Conservation (phyloP, 2,888 invertebrate genomes). For the Lycocerus yunnanus region DNA sequence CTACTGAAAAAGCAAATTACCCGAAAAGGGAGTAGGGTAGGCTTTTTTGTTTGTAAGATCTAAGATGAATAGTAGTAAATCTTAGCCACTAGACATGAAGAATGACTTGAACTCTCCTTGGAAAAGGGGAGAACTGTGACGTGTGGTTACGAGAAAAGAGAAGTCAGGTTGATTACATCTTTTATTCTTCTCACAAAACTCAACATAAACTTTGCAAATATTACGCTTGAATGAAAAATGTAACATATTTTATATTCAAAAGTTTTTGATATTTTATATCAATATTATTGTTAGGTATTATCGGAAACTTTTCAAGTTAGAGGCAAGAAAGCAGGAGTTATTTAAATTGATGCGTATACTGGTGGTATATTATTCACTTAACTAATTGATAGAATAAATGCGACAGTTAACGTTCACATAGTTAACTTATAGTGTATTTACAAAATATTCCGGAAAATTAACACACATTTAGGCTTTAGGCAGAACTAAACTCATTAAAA, state of each 20-base stretch:
- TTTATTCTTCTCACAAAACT: constrained; percentile 37
- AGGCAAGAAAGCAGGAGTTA: not conserved
- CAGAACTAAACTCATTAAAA: constrained; percentile 26
- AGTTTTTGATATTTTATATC: not conserved
- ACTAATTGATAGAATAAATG: not conserved
- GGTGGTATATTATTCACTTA: not conserved
- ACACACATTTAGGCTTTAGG: constrained; percentile 18
- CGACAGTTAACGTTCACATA: not conserved
- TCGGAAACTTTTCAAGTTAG: not conserved
- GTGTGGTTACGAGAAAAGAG: constrained; percentile 33
- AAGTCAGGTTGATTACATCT: constrained; percentile 46
- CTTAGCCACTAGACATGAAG: constrained; percentile 50
- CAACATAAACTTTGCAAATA: constrained; percentile 26
- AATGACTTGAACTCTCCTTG: constrained; percentile 45
- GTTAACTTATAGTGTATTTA: not conserved
- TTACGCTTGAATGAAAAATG: constrained; percentile 20
- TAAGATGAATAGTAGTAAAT: constrained; percentile 51
- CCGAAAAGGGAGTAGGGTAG: constrained; percentile 39
- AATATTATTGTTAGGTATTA: not conserved
- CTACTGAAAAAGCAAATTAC: constrained; percentile 42
- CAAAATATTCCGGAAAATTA: constrained; percentile 20
- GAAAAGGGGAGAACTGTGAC: constrained; percentile 31
- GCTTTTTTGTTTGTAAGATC: constrained; percentile 47
- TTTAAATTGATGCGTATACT: not conserved
- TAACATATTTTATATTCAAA: not conserved